Conservation (phyloP, 2,888 invertebrate species). For the Odontocolon sp. region DNA sequence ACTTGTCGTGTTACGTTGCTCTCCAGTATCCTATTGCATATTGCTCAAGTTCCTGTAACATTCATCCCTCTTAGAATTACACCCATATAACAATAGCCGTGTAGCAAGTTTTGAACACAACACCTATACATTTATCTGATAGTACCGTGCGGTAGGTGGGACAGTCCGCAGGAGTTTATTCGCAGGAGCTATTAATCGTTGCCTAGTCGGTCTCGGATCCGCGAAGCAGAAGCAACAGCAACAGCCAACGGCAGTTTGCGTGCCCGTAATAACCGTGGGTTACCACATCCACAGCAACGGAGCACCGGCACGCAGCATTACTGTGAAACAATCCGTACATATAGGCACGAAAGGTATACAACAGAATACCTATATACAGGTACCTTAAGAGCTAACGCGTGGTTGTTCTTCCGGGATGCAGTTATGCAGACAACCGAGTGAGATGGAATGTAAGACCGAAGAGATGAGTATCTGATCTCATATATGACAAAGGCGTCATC, state of each 20-base stretch:
- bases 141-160: not conserved
- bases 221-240: slow-evolving; percentile 1
- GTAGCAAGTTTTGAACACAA: not conserved
- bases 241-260: slow-evolving; percentile 21
- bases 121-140: slow-evolving; percentile 11
- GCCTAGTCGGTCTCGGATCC: not conserved
- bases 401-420: slow-evolving; percentile 23
- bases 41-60: too few species aligned
- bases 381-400: slow-evolving; percentile 14
- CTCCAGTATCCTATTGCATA: too few species aligned
- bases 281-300: not conserved
- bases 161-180: slow-evolving; percentile 9
- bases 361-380: not conserved
- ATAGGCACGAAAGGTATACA: not conserved
- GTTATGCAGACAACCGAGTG: not conserved
- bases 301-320: not conserved
- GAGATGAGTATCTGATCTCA: not conserved
- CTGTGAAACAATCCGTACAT: slow-evolving; percentile 8
- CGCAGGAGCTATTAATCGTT: slow-evolving; percentile 20
- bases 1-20: not conserved
- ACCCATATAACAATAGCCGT: not conserved
- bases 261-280: slow-evolving; percentile 13
- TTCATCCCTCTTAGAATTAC: too few species aligned
- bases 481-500: slow-evolving; percentile 1
- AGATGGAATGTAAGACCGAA: not conserved